Percentiles rank a stretch among this genome's conserved stretches.
These are phyloP conservation scores for Luscinia megarhynchos DNA, from an alignment of 2,797 vertebrate genomes.

Conservation along the genomic window DNA sequence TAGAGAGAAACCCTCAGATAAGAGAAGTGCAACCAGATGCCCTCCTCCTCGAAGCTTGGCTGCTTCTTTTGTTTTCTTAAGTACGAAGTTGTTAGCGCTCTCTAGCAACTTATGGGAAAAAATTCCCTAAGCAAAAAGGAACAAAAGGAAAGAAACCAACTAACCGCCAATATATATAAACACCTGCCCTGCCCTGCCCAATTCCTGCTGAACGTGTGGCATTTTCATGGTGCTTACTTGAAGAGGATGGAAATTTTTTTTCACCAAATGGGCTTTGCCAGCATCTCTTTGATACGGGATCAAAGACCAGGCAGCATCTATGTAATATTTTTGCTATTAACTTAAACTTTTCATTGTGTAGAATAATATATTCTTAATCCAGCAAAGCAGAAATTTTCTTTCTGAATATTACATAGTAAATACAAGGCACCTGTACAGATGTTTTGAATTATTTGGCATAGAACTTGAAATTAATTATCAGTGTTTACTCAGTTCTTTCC, in stretches of 20 bases:
- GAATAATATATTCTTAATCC: not conserved
- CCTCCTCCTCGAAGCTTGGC: not conserved
- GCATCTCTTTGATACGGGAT: not conserved
- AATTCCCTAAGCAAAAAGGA: not conserved
- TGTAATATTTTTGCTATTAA: not conserved
- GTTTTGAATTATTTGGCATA: not conserved
- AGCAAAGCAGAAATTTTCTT: not conserved
- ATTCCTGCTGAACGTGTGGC: not conserved
- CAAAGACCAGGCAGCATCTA: not conserved
- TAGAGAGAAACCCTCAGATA: no score
- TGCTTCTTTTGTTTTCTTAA: not conserved
- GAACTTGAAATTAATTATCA: not conserved
- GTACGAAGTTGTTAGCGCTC: not conserved
- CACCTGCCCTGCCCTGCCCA: not conserved
- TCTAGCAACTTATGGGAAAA: not conserved
- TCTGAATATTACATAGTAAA: not conserved
- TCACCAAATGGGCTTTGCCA: not conserved
- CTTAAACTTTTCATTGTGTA: not conserved
- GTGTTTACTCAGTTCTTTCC: not conserved
- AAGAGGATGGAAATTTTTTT: not conserved
- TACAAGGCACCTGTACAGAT: not conserved
- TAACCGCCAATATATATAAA: not conserved
- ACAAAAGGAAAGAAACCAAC: not conserved
- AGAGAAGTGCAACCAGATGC: not conserved
- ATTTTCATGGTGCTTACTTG: not conserved